Base-by-base conservation (phyloP, 1,140 invertebrate species). In the Eupristina koningsbergeri region DNA sequence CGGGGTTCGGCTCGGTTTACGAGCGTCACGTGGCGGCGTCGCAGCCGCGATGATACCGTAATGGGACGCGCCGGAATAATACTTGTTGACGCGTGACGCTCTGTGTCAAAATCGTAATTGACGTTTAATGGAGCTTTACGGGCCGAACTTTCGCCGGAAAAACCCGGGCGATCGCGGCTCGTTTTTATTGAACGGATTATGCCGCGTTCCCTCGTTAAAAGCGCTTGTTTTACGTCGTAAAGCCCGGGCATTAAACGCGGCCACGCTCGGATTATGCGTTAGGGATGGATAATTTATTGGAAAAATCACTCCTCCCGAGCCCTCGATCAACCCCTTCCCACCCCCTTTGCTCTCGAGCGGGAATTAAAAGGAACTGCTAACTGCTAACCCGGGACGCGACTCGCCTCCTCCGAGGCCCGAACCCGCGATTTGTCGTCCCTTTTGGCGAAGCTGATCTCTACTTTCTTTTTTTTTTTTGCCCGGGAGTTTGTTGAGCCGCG, bases 1-100 rank as follows among this genome's bases (percentile, higher is more conserved):
- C 36, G 67, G 8, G 3, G 36, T n/a, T 11, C 22, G 36, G 22
- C 67, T 11, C 73, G 64, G 39, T 83, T 83, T 83, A 83, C 75
- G 81, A 71, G 81, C 81, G 75, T 61, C 75, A 61, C 75, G 75
- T 73, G 81, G 74, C 63, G 9, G 22, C 39, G 83, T 83, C 77
- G 77, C 47, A 39, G 69, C 74, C 69, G 58, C 82, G 85, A 84
- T 86, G 81, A 77, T 83, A 75, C 74, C 58, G 53, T 81, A 81
- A 81, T 81, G 81, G 63, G 73, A 67, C 74, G 73, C 73, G 17
- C 41, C 81, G 58, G 36, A 81, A 58, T 74, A 31, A 53, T 81
- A 81, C 80, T 81, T 81, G 80, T 81, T 81, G 74, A 83, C 81
- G 80, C 71, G 45, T 67, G 63, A 71, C 67, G 26, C 53, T 45